These are phyloP conservation scores for Heterodera carotae DNA, from an alignment of 1,140 invertebrate genomes.

Conservation along the genomic window DNA sequence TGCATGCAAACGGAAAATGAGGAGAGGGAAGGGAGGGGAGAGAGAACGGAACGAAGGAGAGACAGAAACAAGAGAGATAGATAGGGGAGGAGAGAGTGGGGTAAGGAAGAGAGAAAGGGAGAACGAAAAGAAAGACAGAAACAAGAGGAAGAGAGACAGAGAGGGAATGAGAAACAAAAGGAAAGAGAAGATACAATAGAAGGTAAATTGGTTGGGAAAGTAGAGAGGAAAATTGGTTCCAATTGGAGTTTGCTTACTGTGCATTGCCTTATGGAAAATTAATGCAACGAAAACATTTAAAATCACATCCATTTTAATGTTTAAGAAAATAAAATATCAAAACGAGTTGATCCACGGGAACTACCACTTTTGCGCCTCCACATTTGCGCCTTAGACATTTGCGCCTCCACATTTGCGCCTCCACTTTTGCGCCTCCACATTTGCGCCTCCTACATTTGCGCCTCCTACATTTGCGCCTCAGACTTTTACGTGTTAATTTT, in stretches of 20 bases:
- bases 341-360: no score
- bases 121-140: not conserved
- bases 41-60: not conserved
- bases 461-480: no score
- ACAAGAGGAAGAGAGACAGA: not conserved
- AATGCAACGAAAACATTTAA: not conserved
- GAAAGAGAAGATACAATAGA: slow-evolving; percentile 3
- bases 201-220: no score
- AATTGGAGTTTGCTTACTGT: not conserved
- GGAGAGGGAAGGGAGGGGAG: not conserved
- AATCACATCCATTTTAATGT: no score
- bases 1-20: not conserved
- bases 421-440: no score
- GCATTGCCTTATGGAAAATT: not conserved
- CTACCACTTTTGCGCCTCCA: no score
- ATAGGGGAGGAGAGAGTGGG: no score
- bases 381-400: no score
- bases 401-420: no score
- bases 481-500: no score
- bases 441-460: no score
- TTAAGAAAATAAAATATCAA: no score
- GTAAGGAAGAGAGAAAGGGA: not conserved
- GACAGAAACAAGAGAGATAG: not conserved
- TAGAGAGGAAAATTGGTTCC: not conserved
- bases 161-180: not conserved